Evolutionary conservation across 1,140 invertebrate genomes (phyloP).

Genomic region (Neocloeon triangulifer): DNA sequence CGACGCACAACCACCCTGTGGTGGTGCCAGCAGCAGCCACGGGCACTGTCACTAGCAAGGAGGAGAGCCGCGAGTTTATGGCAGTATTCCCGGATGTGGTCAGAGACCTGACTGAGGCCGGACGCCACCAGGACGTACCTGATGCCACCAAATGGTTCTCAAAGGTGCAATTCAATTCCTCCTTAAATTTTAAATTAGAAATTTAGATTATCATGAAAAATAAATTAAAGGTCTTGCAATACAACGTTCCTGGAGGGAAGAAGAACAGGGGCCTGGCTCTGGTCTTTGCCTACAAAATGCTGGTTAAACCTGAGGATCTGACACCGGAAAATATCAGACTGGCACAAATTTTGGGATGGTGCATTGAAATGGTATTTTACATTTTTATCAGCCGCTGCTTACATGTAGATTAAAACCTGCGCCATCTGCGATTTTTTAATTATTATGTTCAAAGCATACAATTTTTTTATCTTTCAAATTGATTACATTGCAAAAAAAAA

Average conservation of each 20-base stretch:
- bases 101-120: slow-evolving; percentile 49
- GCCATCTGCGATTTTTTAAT: not conserved
- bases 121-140: slow-evolving; percentile 42
- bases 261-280: slow-evolving; percentile 62
- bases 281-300: slow-evolving; percentile 52
- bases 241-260: slow-evolving; percentile 56
- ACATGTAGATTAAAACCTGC: not conserved
- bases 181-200: not conserved
- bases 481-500: too few species aligned
- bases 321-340: slow-evolving; percentile 56
- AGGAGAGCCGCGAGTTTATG: slow-evolving; percentile 68
- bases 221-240: slow-evolving; percentile 39
- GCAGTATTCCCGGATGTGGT: slow-evolving; percentile 66
- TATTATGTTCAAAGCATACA: not conserved
- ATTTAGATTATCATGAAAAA: slow-evolving; percentile 6
- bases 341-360: slow-evolving; percentile 79
- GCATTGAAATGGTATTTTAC: slow-evolving; percentile 65
- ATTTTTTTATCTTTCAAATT: too few species aligned
- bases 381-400: slow-evolving; percentile 2
- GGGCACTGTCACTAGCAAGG: slow-evolving; percentile 36
- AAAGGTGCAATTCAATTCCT: slow-evolving; percentile 26
- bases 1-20: too few species aligned
- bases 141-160: slow-evolving; percentile 56
- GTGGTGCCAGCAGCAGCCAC: slow-evolving; percentile 31
- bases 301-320: slow-evolving; percentile 26